These are phyloP conservation scores for Macrotis lagotis DNA, from an alignment of 2,113 vertebrate genomes.

Conservation along the genomic window DNA sequence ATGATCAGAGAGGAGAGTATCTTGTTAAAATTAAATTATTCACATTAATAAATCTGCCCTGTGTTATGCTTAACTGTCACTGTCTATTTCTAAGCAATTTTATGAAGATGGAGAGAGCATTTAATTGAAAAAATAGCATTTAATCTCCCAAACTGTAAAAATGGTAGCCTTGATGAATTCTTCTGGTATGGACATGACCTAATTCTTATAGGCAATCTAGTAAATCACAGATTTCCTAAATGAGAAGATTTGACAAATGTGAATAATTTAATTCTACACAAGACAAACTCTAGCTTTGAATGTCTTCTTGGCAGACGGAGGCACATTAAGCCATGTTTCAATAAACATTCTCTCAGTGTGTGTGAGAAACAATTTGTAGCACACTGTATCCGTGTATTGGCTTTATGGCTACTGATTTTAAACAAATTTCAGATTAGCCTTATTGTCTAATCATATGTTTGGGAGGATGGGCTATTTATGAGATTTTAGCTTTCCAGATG, in stretches of 20 bases:
- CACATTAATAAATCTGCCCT: slow-evolving; percentile 43
- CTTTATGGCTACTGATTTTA: slow-evolving; percentile 79
- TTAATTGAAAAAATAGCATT: slow-evolving; percentile 38
- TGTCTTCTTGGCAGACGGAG: slow-evolving; percentile 71
- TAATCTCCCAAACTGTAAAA: slow-evolving; percentile 45
- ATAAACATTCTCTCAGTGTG: slow-evolving; percentile 62
- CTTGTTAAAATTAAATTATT: neutral
- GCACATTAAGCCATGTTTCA: slow-evolving; percentile 71
- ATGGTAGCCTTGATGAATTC: neutral
- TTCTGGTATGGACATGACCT: slow-evolving; percentile 52
- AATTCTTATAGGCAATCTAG: slow-evolving; percentile 65
- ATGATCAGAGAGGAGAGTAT: slow-evolving; percentile 10
- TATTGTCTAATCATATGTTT: slow-evolving; percentile 90
- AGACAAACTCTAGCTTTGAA: slow-evolving; percentile 66
- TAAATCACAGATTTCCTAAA: slow-evolving; percentile 71
- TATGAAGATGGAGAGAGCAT: slow-evolving; percentile 61
- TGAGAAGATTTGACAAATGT: slow-evolving; percentile 76
- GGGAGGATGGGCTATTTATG: slow-evolving; percentile 81
- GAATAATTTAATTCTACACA: slow-evolving; percentile 74
- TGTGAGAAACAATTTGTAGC: slow-evolving; percentile 73
- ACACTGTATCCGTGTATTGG: slow-evolving; percentile 71
- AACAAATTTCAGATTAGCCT: slow-evolving; percentile 82
- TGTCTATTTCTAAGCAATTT: slow-evolving; percentile 9
- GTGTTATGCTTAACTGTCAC: slow-evolving; percentile 21
- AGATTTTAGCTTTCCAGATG: slow-evolving; percentile 87